These are phyloP conservation scores for Irena cyanogastra DNA, from an alignment of 2,113 vertebrate species.

Conservation along the genomic window DNA sequence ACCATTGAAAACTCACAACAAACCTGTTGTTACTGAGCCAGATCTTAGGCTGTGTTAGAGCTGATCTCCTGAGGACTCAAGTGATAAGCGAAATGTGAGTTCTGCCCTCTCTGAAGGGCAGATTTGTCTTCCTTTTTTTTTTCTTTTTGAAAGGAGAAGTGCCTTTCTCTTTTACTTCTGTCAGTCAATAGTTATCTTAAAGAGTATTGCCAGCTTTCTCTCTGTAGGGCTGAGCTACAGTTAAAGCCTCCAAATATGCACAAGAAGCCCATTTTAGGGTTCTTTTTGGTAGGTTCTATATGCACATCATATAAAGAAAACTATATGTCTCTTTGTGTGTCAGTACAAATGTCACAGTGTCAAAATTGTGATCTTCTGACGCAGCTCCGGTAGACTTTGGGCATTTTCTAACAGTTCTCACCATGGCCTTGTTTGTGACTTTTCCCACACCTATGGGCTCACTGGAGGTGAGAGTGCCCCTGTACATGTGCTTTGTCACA, in stretches of 20 bases:
- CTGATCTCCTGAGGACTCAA: not conserved
- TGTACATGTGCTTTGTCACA: fast-evolving
- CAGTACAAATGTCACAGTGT: not conserved
- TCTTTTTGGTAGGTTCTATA: not conserved
- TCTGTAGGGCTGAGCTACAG: not conserved
- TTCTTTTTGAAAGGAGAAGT: not conserved
- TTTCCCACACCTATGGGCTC: not conserved
- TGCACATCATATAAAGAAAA: not conserved
- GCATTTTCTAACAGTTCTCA: not conserved
- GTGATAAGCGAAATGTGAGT: not conserved
- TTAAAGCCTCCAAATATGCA: not conserved
- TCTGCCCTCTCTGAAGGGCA: not conserved
- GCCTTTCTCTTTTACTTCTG: not conserved
- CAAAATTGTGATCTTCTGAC: not conserved
- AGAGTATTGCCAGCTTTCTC: not conserved
- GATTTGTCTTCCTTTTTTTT: not conserved
- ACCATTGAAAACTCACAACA: not conserved
- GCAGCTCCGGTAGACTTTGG: not conserved
- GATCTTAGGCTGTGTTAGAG: not conserved
- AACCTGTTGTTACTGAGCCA: not conserved
- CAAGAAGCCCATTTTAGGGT: not conserved
- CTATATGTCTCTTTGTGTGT: not conserved
- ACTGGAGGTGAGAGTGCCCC: not conserved
- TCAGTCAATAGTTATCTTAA: not conserved
- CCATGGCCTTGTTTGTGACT: not conserved